Conservation (phyloP, 2,888 invertebrate species). For the Caenorhabditis sp. region DNA sequence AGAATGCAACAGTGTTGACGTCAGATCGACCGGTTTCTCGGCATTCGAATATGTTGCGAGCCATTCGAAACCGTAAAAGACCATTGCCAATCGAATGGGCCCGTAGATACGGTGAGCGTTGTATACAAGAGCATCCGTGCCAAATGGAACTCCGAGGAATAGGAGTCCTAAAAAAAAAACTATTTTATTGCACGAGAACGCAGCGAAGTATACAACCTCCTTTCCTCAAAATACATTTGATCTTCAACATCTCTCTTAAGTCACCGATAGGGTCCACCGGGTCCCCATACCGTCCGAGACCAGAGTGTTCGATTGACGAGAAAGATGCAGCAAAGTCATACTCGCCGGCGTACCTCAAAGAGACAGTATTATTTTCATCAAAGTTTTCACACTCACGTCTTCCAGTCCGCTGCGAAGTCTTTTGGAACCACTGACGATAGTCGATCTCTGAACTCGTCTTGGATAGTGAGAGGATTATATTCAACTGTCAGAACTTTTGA, state of each 20-base stretch:
- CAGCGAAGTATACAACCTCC: too few relatives aligned
- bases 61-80: conserved; percentile 51
- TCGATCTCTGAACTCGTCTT: conserved; percentile 10
- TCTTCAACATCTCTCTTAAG: conserved; percentile 24
- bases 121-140: conserved; percentile 31
- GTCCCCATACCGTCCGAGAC: conserved; percentile 63
- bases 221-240: conserved; percentile 51
- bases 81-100: conserved; percentile 43
- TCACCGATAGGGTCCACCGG: conserved; percentile 62
- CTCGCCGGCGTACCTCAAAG: conserved; percentile 7
- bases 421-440: conserved; percentile 31
- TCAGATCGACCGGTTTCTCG: conserved; percentile 16
- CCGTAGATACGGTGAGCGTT: conserved; percentile 53
- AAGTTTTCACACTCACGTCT: neutral
- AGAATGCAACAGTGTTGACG: neutral
- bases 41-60: neutral
- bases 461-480: conserved; percentile 41
- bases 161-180: conserved; percentile 32
- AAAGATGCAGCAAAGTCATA: conserved; percentile 54
- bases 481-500: conserved; percentile 51
- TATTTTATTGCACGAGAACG: too few relatives aligned
- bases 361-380: too few relatives aligned
- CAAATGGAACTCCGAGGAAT: conserved; percentile 51
- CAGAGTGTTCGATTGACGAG: conserved; percentile 56
- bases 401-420: conserved; percentile 19